Evolutionary conservation across 2,888 invertebrate species (phyloP).

Genomic region (Margaritifera margaritifera): DNA sequence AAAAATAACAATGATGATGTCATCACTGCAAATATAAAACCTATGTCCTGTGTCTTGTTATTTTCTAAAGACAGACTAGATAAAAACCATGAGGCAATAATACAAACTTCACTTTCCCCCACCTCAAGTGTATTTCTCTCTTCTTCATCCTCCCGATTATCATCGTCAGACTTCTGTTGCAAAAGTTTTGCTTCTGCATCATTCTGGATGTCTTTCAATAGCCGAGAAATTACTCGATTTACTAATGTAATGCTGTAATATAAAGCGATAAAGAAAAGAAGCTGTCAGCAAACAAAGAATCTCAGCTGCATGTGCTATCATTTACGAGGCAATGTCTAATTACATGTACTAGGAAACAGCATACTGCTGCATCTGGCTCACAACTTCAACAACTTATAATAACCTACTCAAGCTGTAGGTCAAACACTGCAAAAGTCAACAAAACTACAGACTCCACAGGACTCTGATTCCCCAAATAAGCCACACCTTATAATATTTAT

Average conservation of each 20-base stretch:
- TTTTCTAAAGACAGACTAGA: neutral
- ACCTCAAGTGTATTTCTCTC: slow-evolving; percentile 14
- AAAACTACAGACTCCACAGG: no score
- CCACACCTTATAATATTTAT: no score
- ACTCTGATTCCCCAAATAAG: no score
- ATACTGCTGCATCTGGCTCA: no score
- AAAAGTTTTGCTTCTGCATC: slow-evolving; percentile 10
- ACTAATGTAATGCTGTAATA: slow-evolving; percentile 26
- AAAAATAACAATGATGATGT: no score
- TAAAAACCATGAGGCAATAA: neutral
- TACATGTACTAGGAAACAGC: no score
- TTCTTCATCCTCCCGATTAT: slow-evolving; percentile 17
- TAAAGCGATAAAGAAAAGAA: neutral
- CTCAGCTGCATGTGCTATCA: neutral
- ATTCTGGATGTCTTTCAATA: slow-evolving; percentile 41
- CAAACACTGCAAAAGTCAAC: no score
- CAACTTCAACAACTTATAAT: no score
- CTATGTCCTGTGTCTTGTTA: no score
- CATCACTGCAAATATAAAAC: no score
- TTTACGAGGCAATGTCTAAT: no score
- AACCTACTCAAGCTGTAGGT: no score
- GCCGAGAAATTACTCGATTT: slow-evolving; percentile 30
- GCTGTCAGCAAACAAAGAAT: neutral
- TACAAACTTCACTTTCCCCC: neutral
- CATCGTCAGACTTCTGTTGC: neutral